Conservation (phyloP, 1,140 invertebrate species). For the Dreissena polymorpha region DNA sequence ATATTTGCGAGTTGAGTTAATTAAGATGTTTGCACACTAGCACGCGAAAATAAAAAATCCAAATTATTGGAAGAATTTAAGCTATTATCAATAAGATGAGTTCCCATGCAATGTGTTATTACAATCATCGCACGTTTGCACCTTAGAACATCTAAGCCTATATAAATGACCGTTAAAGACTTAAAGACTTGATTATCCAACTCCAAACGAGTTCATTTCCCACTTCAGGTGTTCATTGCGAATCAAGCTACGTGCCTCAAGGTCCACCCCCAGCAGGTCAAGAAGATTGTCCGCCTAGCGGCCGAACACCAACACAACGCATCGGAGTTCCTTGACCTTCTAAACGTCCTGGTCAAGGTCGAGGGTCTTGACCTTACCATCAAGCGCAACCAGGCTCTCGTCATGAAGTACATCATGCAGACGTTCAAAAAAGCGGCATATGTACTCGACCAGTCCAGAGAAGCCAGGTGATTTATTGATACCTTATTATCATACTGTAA, state of each 20-base stretch:
- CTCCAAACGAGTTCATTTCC: no score
- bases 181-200: no score
- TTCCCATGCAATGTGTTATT: no score
- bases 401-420: slow-evolving; percentile 81
- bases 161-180: no score
- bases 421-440: slow-evolving; percentile 77
- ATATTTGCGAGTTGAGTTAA: no score
- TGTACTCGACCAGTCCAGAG: slow-evolving; percentile 75
- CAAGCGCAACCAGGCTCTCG: slow-evolving; percentile 78
- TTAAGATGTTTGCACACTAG: no score
- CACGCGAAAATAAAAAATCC: no score
- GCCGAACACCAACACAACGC: slow-evolving; percentile 73
- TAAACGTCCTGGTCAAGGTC: slow-evolving; percentile 77
- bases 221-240: slow-evolving; percentile 75
- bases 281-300: slow-evolving; percentile 76
- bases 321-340: slow-evolving; percentile 78
- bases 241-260: slow-evolving; percentile 78
- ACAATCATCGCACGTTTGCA: no score
- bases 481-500: no score
- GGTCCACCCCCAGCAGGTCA: slow-evolving; percentile 76
- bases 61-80: no score
- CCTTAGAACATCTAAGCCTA: no score
- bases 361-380: slow-evolving; percentile 78
- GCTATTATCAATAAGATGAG: no score
- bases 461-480: slow-evolving; percentile 61